Base-by-base conservation (phyloP, 2,113 vertebrate species). In the Brachypodius melanocephalos region DNA sequence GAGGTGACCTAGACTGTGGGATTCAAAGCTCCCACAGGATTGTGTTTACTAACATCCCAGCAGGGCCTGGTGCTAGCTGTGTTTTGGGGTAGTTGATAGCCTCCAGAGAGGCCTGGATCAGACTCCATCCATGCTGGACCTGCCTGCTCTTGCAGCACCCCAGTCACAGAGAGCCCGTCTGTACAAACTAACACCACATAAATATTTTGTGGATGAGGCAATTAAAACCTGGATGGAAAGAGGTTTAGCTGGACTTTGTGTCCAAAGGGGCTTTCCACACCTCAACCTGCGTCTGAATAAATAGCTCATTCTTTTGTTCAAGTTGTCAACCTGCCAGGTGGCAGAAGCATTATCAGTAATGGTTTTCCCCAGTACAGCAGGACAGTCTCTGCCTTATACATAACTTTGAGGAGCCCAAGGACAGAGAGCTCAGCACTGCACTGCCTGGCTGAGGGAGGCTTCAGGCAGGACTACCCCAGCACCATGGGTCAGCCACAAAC, bases 261-360 rank as follows among this genome's bases (percentile, higher is more conserved):
- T 48, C 62, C 11, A 3, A 77, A 92, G 87, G 89, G 78, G 22
- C 29, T 95, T 93, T 96, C 90, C 74, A 49, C 22, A 24, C 13
- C 24, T 49, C 9, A 3, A 6, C 5, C 1, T 52, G 21, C 28
- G 17, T 13, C 22, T 75, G 36, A 40, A 52, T 63, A 85, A 91
- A 80, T 5, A 91, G 31, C 6, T 85, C 43, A 17, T 19, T 80
- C 26, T 31, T 63, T 80, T 78, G 82, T 34, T 74, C 26, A 38
- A 0, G 0, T 2, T 67, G 69, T 81, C 69, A 82, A 7, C 8
- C 32, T 87, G 65, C 48, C 77, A 75, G 43, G 43, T 18, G 6
- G 28, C 55, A 77, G 74, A 66, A 74, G 22, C 4, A 1, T 49
- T 67, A 54, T 48, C 26, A 17, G 1, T 31, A 1, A 10, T 0